Base-by-base conservation (phyloP, 2,888 invertebrate species). In the Stenodema calcarata region DNA sequence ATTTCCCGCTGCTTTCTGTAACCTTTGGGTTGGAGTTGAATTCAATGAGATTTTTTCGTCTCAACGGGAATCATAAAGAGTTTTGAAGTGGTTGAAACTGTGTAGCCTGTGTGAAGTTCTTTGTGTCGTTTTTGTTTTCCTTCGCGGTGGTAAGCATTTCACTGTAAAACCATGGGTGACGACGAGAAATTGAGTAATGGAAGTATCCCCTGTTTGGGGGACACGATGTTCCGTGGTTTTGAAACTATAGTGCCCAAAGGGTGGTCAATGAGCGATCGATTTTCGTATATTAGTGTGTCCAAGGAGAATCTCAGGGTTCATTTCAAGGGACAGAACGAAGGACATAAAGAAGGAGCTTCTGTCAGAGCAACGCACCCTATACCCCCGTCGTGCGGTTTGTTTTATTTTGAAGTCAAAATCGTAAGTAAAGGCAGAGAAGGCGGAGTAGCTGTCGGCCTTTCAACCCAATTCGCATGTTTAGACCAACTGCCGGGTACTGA, bases 331-430 rank as follows among this genome's bases (percentile, higher is more conserved):
- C 86, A 78, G 27, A 62, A 42, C 28, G 86, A 86, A 27, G 30
- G 69, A 0, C 54, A 54, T 54, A 86, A 86, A 42, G 86, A 86
- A 41, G 86, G 86, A 14, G 86, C 86, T n/a, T 30, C 86, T 9
- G 78, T 86, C 11, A 54, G 79, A 50, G 79, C 86, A 12, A 86
- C 78, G 9, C 54, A 86, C 27, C 79, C 86, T 0, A 69, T 86
- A 12, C 86, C 78, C 1, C 79, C 86, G 1, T 73, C 86, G 16
- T 79, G 79, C 30, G 86, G 86, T 12, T 42, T 86, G 30, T 86
- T 79, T 69, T 86, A 86, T 41, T 86, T 86, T 27, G 86, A 86
- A 69, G 30, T 86, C 23, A 86, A 79, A 86, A 79, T 86, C 54
- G 42, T 79, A 23, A 42, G 78, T n/a, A 86, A 86, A 79, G 86